These are phyloP conservation scores for Zaprionus capensis DNA, from an alignment of 1,140 invertebrate genomes.

Conservation along the genomic window DNA sequence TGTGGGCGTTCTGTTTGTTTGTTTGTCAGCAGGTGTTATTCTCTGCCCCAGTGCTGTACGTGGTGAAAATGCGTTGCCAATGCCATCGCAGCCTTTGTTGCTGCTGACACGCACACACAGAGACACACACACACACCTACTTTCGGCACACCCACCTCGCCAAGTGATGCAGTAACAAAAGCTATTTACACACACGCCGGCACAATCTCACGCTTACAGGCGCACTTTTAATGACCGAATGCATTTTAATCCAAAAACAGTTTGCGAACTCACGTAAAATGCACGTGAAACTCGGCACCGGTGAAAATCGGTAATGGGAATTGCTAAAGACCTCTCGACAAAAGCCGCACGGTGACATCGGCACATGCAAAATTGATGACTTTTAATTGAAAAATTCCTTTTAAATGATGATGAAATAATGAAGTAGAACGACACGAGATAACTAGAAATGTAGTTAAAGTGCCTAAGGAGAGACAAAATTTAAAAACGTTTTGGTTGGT, in stretches of 20 bases:
- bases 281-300: constrained; percentile 53
- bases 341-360: not conserved
- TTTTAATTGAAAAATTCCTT: constrained; percentile 17
- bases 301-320: constrained; percentile 40
- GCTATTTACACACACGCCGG: constrained; percentile 69
- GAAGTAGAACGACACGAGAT: constrained; percentile 3
- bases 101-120: constrained; percentile 39
- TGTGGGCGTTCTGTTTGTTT: constrained; percentile 72
- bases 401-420: not conserved
- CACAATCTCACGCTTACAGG: constrained; percentile 72
- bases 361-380: constrained; percentile 20
- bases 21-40: constrained; percentile 80
- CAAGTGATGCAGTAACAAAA: constrained; percentile 65
- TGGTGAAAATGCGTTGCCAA: constrained; percentile 70
- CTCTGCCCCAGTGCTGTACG: constrained; percentile 69
- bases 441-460: not conserved
- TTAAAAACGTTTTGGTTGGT: not conserved
- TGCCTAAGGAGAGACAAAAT: not conserved
- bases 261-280: constrained; percentile 80
- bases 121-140: constrained; percentile 14
- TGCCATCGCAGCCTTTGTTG: constrained; percentile 61
- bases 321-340: not conserved
- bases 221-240: constrained; percentile 79
- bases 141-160: constrained; percentile 16
- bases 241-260: constrained; percentile 82